These are phyloP conservation scores for Sarcophaga peregrina DNA, from an alignment of 1,140 invertebrate genomes.

Conservation along the genomic window DNA sequence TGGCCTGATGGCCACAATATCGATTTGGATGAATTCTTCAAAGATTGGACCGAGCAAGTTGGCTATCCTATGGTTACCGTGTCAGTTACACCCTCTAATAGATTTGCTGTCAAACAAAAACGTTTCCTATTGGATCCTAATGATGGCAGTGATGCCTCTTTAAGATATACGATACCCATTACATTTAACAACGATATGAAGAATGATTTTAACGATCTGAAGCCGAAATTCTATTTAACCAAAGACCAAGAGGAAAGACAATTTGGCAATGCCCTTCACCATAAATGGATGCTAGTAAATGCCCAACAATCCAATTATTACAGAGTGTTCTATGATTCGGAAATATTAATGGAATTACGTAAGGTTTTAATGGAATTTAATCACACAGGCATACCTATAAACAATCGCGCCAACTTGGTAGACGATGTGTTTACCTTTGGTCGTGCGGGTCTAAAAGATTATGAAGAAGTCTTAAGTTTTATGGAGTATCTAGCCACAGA, in stretches of 20 bases:
- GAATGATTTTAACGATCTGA: constrained; percentile 69
- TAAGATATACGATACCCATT: constrained; percentile 73
- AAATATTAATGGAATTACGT: constrained; percentile 69
- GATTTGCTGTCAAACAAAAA: constrained; percentile 61
- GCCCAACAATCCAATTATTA: constrained; percentile 71
- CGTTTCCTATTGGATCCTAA: constrained; percentile 68
- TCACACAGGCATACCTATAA: constrained; percentile 70
- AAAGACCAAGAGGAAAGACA: constrained; percentile 44
- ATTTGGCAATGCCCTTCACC: constrained; percentile 33
- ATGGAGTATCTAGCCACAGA: constrained; percentile 69
- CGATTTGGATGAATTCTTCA: constrained; percentile 52
- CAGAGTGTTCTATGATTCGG: constrained; percentile 72
- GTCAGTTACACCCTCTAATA: neutral
- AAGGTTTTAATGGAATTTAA: constrained; percentile 59
- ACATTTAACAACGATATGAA: constrained; percentile 69
- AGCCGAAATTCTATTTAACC: constrained; percentile 66
- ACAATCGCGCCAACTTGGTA: constrained; percentile 82
- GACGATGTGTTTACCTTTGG: constrained; percentile 81
- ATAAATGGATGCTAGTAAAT: constrained; percentile 68
- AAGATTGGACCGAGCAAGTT: constrained; percentile 92
- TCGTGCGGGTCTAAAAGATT: constrained; percentile 68
- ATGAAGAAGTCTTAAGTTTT: constrained; percentile 68
- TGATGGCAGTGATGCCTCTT: constrained; percentile 51
- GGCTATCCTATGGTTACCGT: constrained; percentile 85
- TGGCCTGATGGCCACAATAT: constrained; percentile 47